phyloP scores from a whole-genome alignment of 2,888 invertebrate genomes.

The Deilephila porcellus region DNA sequence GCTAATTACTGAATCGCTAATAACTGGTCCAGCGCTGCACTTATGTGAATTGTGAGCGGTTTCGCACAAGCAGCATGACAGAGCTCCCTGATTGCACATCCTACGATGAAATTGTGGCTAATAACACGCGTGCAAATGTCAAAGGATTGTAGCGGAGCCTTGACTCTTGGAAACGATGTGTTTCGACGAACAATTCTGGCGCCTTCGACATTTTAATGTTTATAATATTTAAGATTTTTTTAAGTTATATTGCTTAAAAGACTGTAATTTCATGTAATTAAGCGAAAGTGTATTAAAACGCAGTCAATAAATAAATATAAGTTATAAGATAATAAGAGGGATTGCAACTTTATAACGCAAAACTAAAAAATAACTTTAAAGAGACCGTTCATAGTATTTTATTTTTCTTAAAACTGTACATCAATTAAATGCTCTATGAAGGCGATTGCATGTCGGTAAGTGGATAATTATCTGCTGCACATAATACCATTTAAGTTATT shows the following conservation, averaged over 20 bases:
- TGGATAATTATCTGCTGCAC: conserved; percentile 10
- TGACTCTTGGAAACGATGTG: not conserved
- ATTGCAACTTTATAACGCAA: not conserved
- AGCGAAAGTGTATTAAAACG: too few species aligned
- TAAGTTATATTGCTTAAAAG: too few species aligned
- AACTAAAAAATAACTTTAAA: not conserved
- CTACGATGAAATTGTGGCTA: conserved; percentile 15
- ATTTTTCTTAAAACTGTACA: not conserved
- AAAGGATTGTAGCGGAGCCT: conserved; percentile 13
- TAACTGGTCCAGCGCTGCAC: not conserved
- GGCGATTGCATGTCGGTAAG: conserved; percentile 2
- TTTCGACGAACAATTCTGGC: not conserved
- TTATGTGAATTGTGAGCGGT: not conserved
- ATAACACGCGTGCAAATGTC: conserved; percentile 14
- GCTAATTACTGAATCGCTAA: conserved; percentile 20
- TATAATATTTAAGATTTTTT: too few species aligned
- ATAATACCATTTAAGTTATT: not conserved
- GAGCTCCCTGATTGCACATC: conserved; percentile 7
- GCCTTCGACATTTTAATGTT: not conserved
- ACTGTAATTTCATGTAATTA: too few species aligned
- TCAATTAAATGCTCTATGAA: not conserved
- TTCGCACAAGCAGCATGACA: not conserved
- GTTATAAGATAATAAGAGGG: too few species aligned
- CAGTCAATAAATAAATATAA: too few species aligned
- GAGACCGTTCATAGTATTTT: too few species aligned